Evolutionary conservation across 2,888 invertebrate species (phyloP), one percentile per base, ranked within the genome.

Genomic region (Dromius quadrimaculatus): DNA sequence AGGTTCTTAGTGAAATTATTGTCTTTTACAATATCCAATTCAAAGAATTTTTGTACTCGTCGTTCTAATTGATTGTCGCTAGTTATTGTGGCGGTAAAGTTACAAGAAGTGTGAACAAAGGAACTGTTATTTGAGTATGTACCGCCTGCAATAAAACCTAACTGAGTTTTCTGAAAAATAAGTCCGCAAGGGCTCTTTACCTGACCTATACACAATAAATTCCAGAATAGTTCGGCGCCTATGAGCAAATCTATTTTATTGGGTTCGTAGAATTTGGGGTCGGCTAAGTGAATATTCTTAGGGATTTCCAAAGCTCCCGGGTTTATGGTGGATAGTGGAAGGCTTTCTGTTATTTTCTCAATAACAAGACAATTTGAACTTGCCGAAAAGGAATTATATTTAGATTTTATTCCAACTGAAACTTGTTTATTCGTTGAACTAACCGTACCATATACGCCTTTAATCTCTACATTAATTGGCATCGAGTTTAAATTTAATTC

Each of bases 41-140:
- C n/a, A n/a, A n/a, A n/a, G n/a, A n/a, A n/a, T n/a, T n/a, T n/a
- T n/a, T n/a, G n/a, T n/a, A n/a, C n/a, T n/a, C n/a, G n/a, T n/a
- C n/a, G n/a, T n/a, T n/a, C n/a, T n/a, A n/a, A n/a, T n/a, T n/a
- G n/a, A n/a, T n/a, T n/a, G n/a, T n/a, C n/a, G n/a, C n/a, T n/a
- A n/a, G n/a, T n/a, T n/a, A n/a, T n/a, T n/a, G n/a, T n/a, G n/a
- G n/a, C n/a, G n/a, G n/a, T n/a, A n/a, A n/a, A n/a, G n/a, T n/a
- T n/a, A n/a, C n/a, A n/a, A n/a, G n/a, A n/a, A n/a, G n/a, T n/a
- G n/a, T n/a, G n/a, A n/a, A n/a, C 20, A 64, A 57, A 8, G 6
- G 2, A 57, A 65, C 47, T 9, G 62, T 34, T 41, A 41, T 17
- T 57, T 36, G 11, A 61, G 34, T 17, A 59, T 13, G 28, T n/a